A percentile compares a stretch with the other conserved stretches of the same genome.
phyloP scores from a whole-genome alignment of 2,888 invertebrate species.

The Archaeoteleia sp. region DNA sequence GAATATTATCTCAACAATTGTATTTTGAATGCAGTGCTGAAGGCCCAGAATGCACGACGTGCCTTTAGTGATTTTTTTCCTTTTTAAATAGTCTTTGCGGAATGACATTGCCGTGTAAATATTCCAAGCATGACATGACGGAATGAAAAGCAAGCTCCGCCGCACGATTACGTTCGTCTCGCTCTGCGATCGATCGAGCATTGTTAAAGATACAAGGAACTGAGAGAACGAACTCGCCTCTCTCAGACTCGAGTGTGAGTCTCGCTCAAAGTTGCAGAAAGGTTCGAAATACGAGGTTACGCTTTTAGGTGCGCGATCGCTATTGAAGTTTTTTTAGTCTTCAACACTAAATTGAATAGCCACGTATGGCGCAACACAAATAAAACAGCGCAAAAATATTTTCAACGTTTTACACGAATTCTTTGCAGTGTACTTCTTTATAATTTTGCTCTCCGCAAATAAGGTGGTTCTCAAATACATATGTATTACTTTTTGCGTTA shows the following conservation, averaged over 20 bases:
- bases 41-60: not conserved
- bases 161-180: conserved; percentile 41
- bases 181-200: conserved; percentile 50
- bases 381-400: conserved; percentile 22
- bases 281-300: conserved; percentile 49
- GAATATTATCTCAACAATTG: not conserved
- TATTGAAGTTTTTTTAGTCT: conserved; percentile 42
- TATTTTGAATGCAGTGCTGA: not conserved
- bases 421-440: not conserved
- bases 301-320: conserved; percentile 46
- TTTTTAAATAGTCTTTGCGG: conserved; percentile 13
- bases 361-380: conserved; percentile 30
- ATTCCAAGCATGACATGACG: conserved; percentile 34
- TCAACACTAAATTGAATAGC: conserved; percentile 45
- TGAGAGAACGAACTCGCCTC: conserved; percentile 36
- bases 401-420: not conserved
- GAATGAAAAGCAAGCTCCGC: conserved; percentile 32
- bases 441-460: no score
- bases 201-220: conserved; percentile 46
- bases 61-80: conserved; percentile 11
- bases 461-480: no score
- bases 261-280: conserved; percentile 41
- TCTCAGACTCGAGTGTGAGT: conserved; percentile 5
- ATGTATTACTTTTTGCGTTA: no score
- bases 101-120: conserved; percentile 27